A percentile compares a stretch with the other conserved stretches of the same genome.
These are phyloP conservation scores for Pantala flavescens DNA, from an alignment of 1,140 invertebrate species.

Conservation along the genomic window DNA sequence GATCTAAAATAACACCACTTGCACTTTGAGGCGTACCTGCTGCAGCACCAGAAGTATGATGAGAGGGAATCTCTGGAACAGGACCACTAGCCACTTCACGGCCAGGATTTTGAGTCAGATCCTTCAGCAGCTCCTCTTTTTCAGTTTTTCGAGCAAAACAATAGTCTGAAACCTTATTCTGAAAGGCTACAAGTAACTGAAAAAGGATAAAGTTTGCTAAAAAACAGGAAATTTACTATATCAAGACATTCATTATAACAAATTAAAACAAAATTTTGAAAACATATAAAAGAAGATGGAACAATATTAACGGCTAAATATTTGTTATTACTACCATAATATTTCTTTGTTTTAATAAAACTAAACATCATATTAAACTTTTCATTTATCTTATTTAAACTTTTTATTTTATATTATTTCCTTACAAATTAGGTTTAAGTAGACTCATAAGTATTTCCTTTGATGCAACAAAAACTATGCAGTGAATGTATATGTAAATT, in stretches of 20 bases:
- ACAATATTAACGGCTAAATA: too few relatives aligned
- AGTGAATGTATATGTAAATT: too few relatives aligned
- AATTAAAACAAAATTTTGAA: not conserved
- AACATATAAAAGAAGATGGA: too few relatives aligned
- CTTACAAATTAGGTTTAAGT: too few relatives aligned
- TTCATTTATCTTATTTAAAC: too few relatives aligned
- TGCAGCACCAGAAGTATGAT: slow-evolving; percentile 27
- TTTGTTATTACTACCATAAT: too few relatives aligned
- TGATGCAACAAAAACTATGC: too few relatives aligned
- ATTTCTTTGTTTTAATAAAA: too few relatives aligned
- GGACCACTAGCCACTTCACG: slow-evolving; percentile 39
- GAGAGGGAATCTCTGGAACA: slow-evolving; percentile 22
- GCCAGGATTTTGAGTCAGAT: slow-evolving; percentile 68
- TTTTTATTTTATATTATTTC: too few relatives aligned
- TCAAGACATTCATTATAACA: not conserved
- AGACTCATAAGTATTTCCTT: too few relatives aligned
- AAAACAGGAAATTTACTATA: slow-evolving; percentile 15
- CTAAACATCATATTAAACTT: too few relatives aligned
- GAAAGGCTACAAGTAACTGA: slow-evolving; percentile 83
- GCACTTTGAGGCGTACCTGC: slow-evolving; percentile 32
- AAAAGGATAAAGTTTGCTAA: slow-evolving; percentile 24
- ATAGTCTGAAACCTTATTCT: slow-evolving; percentile 96
- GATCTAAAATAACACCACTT: not conserved
- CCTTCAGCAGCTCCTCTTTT: slow-evolving; percentile 92
- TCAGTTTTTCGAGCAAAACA: slow-evolving; percentile 98